A percentile compares a stretch with the other conserved stretches of the same genome.
These are phyloP conservation scores for Drosophila kuntzei DNA, from an alignment of 2,888 invertebrate genomes.

Conservation along the genomic window DNA sequence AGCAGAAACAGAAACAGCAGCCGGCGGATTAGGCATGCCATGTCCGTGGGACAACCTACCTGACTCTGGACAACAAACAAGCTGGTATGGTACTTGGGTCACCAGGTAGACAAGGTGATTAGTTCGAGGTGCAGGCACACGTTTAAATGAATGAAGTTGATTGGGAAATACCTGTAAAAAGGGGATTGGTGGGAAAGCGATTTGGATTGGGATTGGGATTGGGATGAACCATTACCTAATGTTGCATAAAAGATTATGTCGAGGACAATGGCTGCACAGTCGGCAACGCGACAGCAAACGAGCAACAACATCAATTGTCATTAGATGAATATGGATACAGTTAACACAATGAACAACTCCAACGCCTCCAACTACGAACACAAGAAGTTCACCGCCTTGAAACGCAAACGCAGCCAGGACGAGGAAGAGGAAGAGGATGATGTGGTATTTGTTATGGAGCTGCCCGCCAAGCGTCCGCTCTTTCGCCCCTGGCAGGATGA, in stretches of 20 bases:
- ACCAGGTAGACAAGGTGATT: slow-evolving; percentile 55
- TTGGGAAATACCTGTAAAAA: slow-evolving; percentile 71
- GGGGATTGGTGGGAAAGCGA: slow-evolving; percentile 62
- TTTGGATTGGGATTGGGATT: slow-evolving; percentile 13
- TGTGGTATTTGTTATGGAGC: slow-evolving; percentile 61
- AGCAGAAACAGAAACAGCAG: slow-evolving; percentile 39
- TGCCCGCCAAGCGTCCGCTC: slow-evolving; percentile 59
- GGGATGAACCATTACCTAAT: slow-evolving; percentile 62
- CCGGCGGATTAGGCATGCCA: slow-evolving; percentile 50
- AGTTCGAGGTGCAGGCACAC: slow-evolving; percentile 56
- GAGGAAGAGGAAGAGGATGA: slow-evolving; percentile 51
- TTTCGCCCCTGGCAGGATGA: slow-evolving; percentile 70
- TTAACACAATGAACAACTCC: slow-evolving; percentile 26
- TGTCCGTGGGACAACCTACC: slow-evolving; percentile 20
- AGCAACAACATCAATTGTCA: slow-evolving; percentile 31
- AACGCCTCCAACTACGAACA: slow-evolving; percentile 47
- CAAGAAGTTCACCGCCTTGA: slow-evolving; percentile 63
- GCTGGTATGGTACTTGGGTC: not conserved
- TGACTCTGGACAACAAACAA: slow-evolving; percentile 25
- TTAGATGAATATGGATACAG: slow-evolving; percentile 25
- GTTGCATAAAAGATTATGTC: slow-evolving; percentile 69
- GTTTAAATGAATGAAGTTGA: slow-evolving; percentile 69
- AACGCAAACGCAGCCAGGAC: slow-evolving; percentile 63
- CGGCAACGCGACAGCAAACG: slow-evolving; percentile 37
- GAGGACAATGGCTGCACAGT: slow-evolving; percentile 50